Base-by-base conservation (phyloP, 2,888 invertebrate genomes). In the Ephialtes manifestator region DNA sequence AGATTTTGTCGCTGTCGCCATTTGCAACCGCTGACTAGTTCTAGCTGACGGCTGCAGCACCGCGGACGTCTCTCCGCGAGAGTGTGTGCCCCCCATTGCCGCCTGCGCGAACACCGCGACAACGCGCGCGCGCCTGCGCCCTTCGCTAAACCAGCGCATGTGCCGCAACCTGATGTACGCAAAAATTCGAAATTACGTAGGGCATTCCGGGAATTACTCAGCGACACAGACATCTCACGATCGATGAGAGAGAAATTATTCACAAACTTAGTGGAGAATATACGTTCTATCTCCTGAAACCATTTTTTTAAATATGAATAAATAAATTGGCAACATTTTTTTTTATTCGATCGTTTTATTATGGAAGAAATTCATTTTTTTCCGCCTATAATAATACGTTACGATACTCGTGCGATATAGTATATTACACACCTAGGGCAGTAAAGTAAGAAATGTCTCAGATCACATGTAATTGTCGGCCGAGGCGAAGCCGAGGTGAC, bases 1-100 rank as follows among this genome's bases (percentile, higher is more conserved):
- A 89, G 90, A 92, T 90, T 91, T 92, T 89, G 91, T 92, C 91
- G 91, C 92, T 92, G 92, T 93, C 93, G 93, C 93, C 93, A 93
- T 93, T 93, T 93, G 93, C 93, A 93, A 92, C 92, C 92, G 92
- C 90, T 90, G 90, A 92, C 92, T 91, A 89, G 88, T 81, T 83
- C 74, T 72, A 48, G 89, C 89, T 92, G 90, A 90, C 92, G 91
- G 88, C 86, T 87, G 83, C 81, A 84, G 43, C 74, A 55, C 43
- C 63, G 18, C 65, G 28, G 46, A 75, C 75, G 68, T 58, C 20
- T 63, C 81, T 68, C 81, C 51, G 68, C 43, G 20, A 60, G 60
- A 60, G 60, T 60, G 51, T 28, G 58, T 13, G 58, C 4, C 28
- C n/a, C 28, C 8, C 35, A n/a, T 63, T 35, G 63, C 31, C 63